Evolutionary conservation across 2,797 vertebrate species (phyloP), one percentile per base, ranked within the genome.

Genomic region (Anolis apletophallus): DNA sequence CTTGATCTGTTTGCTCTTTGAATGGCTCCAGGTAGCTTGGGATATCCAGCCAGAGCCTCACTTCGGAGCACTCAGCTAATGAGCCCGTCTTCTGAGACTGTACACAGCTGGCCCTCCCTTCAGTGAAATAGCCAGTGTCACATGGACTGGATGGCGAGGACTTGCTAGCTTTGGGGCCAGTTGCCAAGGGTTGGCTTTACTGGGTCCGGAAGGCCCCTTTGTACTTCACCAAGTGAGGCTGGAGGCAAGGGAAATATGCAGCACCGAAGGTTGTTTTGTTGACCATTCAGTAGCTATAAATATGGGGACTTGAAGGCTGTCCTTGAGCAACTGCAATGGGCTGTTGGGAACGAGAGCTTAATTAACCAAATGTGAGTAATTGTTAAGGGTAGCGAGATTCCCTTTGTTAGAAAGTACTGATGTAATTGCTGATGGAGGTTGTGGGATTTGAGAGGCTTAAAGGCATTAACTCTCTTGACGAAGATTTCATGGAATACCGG

Each of bases 401-500:
- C 14, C 34, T 80, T 50, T 11, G 10, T 73, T 61, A 57, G 26
- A 46, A 76, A 81, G 32, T 50, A 72, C 74, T 36, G 81, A 36
- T 72, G 40, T 36, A 29, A 78, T 83, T 87, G 68, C 55, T 79
- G 74, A 72, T 36, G 13, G 86, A 72, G 36, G 73, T 78, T 78
- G 59, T 40, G 52, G 80, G 80, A 83, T 83, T 72, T 36, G 19
- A 69, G 74, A 69, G 64, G 68, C 12, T 77, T 59, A 67, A n/a
- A 69, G 19, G 64, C 80, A 59, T 83, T 82, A 81, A 85, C 52
- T 64, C 26, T 64, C 59, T 69, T n/a, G 59, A 59, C 50, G 77
- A 59, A 73, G 77, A 85, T 85, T 85, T 72, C 21, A 61, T 61
- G 32, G 83, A 83, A 72, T 78, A 59, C 80, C 83, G 73, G 85